Evolutionary conservation across 2,113 vertebrate species (phyloP).

Genomic region (Carassius auratus): DNA sequence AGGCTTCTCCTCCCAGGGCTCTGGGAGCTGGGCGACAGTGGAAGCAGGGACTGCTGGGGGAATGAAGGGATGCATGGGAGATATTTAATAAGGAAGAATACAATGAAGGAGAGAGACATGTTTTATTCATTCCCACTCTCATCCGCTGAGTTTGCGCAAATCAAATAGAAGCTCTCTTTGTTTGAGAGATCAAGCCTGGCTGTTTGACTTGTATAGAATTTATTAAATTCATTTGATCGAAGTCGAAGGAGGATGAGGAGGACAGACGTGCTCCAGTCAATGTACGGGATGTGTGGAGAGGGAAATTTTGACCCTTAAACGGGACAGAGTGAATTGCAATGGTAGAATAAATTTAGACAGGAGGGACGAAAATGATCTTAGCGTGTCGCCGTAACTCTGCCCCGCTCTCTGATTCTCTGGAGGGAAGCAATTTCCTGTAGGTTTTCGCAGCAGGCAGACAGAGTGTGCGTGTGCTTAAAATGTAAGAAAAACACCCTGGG

Average conservation of each 20-base stretch:
- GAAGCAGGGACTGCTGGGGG: slow-evolving; percentile 34
- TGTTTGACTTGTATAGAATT: slow-evolving; percentile 74
- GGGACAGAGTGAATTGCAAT: slow-evolving; percentile 38
- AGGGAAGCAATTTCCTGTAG: slow-evolving; percentile 24
- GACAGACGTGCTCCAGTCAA: slow-evolving; percentile 44
- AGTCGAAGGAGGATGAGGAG: slow-evolving; percentile 51
- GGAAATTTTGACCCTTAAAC: slow-evolving; percentile 37
- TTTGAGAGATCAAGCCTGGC: slow-evolving; percentile 73
- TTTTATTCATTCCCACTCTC: slow-evolving; percentile 78
- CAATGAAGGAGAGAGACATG: slow-evolving; percentile 74
- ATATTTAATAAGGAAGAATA: slow-evolving; percentile 76
- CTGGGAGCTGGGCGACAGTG: slow-evolving; percentile 48
- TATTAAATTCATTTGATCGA: slow-evolving; percentile 73
- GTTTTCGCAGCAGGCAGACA: neutral
- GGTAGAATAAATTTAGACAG: slow-evolving; percentile 38
- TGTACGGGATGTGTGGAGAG: slow-evolving; percentile 50
- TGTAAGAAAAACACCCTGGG: slow-evolving; percentile 18
- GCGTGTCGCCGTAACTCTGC: neutral
- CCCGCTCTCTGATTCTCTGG: slow-evolving; percentile 1
- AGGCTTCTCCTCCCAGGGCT: slow-evolving; percentile 31
- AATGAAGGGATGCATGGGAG: slow-evolving; percentile 51
- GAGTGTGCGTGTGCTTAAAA: neutral
- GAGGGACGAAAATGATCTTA: slow-evolving; percentile 20
- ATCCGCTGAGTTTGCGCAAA: slow-evolving; percentile 74
- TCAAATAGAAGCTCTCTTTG: slow-evolving; percentile 74